Conservation (phyloP, 2,888 invertebrate genomes). For the Pandemis heparana region DNA sequence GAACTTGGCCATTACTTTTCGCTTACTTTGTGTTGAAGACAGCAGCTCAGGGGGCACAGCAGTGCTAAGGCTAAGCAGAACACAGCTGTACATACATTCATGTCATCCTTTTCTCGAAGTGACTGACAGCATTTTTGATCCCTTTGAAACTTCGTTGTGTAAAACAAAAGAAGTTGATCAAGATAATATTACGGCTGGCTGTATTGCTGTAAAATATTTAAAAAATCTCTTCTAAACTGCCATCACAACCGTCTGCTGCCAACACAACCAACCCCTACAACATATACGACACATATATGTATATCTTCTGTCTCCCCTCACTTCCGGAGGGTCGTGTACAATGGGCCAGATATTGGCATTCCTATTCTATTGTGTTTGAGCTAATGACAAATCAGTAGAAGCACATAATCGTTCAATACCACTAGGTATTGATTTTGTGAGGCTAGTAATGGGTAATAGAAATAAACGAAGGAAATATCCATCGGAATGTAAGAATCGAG, state of each 20-base stretch:
- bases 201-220: neutral
- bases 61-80: too few species aligned
- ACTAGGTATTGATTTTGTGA: constrained; percentile 39
- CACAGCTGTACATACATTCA: too few species aligned
- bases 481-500: too few species aligned
- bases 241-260: constrained; percentile 1
- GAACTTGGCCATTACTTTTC: too few species aligned
- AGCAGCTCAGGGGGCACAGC: too few species aligned
- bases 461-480: too few species aligned
- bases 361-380: constrained; percentile 39
- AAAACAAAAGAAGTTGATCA: too few species aligned
- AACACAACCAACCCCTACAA: constrained; percentile 36
- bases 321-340: constrained; percentile 42
- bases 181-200: too few species aligned
- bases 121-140: too few species aligned
- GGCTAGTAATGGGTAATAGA: neutral
- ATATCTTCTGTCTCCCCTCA: constrained; percentile 39
- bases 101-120: too few species aligned
- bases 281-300: constrained; percentile 35
- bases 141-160: too few species aligned
- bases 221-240: neutral
- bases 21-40: too few species aligned
- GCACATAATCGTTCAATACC: constrained; percentile 39
- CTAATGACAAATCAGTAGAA: constrained; percentile 43
- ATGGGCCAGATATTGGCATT: constrained; percentile 43